Base-by-base conservation (phyloP, 2,888 invertebrate species). In the Atrina japonica region DNA sequence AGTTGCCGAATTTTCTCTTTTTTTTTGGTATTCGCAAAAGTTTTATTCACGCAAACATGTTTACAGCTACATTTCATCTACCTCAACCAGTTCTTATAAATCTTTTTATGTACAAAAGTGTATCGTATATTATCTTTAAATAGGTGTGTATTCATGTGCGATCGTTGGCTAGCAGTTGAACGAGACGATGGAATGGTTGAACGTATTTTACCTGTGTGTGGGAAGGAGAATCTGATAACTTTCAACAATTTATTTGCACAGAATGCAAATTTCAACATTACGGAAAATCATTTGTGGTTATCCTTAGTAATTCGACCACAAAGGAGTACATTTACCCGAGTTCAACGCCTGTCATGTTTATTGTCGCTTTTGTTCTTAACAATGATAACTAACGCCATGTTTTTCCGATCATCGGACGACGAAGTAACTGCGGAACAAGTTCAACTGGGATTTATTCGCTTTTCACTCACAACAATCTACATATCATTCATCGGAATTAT, bases 301-400 rank as follows among this genome's bases (percentile, higher is more conserved):
- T 91, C 91, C 0, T 86, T 91, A 5, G 86, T 91, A 67, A 82
- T 88, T 67, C 85, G 91, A 21, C 90, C 91, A 29, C 86, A 88
- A 2, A 83, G 87, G 11, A 90, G 88, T 55, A 83, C 88, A 5
- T 91, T 90, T 77, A 90, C 89, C 0, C 77, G 91, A 14, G 84
- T 86, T 50, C 81, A 83, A 64, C 82, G 91, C 5, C 83, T 89
- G 1, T 86, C 88, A 0, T 86, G 87, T 52, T 88, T 88, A 66
- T 78, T 91, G 30, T 83, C 89, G n/a, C 78, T 91, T 63, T 80
- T 91, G 14, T 88, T 88, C 67, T 76, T 89, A 11, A 88, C 90
- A n/a, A 91, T 91, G 91, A 78, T 91, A 41, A 88, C 87, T 16
- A 90, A 90, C 70, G 91, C 91, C 21, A 89, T 91, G 89, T 91